These are phyloP conservation scores for Orthonychiurus folsomi DNA, from an alignment of 2,888 invertebrate species.

Conservation along the genomic window DNA sequence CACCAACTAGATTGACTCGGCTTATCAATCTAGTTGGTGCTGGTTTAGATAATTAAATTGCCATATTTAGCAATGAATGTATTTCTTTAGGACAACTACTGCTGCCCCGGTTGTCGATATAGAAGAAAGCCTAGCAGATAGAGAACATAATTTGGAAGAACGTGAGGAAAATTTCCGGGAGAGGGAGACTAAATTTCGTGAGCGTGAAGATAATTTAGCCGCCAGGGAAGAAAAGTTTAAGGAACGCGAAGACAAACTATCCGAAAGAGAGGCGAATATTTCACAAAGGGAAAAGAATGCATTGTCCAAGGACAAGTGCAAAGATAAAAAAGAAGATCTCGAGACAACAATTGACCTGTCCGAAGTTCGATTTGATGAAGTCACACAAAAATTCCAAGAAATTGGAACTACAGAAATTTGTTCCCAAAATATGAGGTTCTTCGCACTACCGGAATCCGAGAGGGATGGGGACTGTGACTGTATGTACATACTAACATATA, in stretches of 20 bases:
- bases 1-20: no score
- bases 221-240: constrained; percentile 5
- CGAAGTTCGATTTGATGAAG: constrained; percentile 26
- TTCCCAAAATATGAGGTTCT: constrained; percentile 37
- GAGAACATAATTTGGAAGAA: constrained; percentile 10
- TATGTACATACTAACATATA: no score
- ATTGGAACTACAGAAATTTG: constrained; percentile 26
- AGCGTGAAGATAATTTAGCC: constrained; percentile 10
- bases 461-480: constrained; percentile 37
- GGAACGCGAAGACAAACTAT: constrained; percentile 5
- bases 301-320: not conserved
- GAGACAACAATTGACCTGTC: constrained; percentile 16
- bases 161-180: constrained; percentile 9
- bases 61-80: no score
- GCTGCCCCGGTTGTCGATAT: not conserved
- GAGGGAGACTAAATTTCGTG: constrained; percentile 2
- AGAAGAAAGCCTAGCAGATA: not conserved
- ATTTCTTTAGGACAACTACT: no score
- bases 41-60: no score
- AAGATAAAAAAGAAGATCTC: not conserved
- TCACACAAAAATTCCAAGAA: constrained; percentile 20
- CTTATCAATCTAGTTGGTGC: no score
- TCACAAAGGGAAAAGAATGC: constrained; percentile 5
- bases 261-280: constrained; percentile 6
- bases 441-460: constrained; percentile 31